Base-by-base conservation (phyloP, 2,797 vertebrate species). In the Protonibea diacanthus region DNA sequence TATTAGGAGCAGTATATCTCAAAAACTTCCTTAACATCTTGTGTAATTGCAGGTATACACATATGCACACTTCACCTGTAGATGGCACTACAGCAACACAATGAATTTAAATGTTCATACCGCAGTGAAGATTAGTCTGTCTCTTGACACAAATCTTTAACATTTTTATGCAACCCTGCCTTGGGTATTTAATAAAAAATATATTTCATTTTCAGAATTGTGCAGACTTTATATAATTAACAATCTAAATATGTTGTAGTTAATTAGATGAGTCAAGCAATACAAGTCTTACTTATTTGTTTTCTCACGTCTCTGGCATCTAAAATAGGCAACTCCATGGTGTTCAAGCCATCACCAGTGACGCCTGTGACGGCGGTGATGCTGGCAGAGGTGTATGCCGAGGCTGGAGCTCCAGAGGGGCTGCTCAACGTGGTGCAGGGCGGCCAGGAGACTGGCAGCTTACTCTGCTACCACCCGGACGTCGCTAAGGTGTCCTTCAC, bases 401-500 rank as follows among this genome's bases (percentile, higher is more conserved):
- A 96, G 78, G 98, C 98, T 0, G 98, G 98, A 0, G 95, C 90
- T 56, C 98, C 98, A 6, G 93, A 95, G 0, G 98, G 98, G 18
- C 95, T 99, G 66, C 96, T 98, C 89, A 99, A 96, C 0, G 96
- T 99, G 86, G 97, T 99, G 57, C 98, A 99, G 76, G 98, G 98
- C 0, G 93, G 95, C 44, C 96, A 92, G 8, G 94, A 97, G 87
- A 99, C 98, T 0, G 98, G 98, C 69, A 94, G 96, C 69, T 86
- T 97, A 53, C 97, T 99, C 29, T 99, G 98, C 84, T 95, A 95
- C 71, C 97, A 99, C 81, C 95, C 89, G 0, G 92, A 95, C 6
- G 97, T 99, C 60, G 96, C 97, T 29, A 99, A 99, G 86, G 91
- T 99, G 84, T 99, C 98, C 58, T 99, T 99, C 87, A 99, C 98